Evolutionary conservation across 1,140 invertebrate species (phyloP).

Genomic region (Mylabris phalerata): DNA sequence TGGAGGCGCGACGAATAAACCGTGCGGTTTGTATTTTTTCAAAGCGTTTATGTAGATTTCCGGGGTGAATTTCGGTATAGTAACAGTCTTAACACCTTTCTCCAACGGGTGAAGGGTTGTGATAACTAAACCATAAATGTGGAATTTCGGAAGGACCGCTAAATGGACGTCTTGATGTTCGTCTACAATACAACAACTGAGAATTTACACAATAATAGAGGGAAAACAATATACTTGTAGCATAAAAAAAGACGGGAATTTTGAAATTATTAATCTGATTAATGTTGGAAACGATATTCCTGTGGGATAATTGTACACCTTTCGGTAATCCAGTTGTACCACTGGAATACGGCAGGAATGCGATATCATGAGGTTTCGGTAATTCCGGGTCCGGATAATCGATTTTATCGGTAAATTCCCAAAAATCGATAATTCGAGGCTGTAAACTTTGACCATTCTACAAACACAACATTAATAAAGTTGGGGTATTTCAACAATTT

Average conservation of each 20-base stretch:
- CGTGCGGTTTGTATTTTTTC: conserved; percentile 47
- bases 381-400: conserved; percentile 12
- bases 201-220: neutral
- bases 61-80: conserved; percentile 66
- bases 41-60: conserved; percentile 52
- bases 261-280: conserved; percentile 24
- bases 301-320: conserved; percentile 74
- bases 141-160: conserved; percentile 70
- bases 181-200: conserved; percentile 31
- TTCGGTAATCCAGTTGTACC: conserved; percentile 88
- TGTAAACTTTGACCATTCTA: conserved; percentile 13
- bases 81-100: conserved; percentile 58
- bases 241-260: conserved; percentile 12
- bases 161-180: conserved; percentile 50
- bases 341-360: conserved; percentile 38
- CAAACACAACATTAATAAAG: conserved; percentile 32
- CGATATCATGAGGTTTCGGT: conserved; percentile 10
- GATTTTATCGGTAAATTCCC: conserved; percentile 14
- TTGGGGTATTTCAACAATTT: neutral
- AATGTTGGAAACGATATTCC: conserved; percentile 51
- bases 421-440: conserved; percentile 17
- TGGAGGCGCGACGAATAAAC: conserved; percentile 53
- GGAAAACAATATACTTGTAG: conserved; percentile 14
- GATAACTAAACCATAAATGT: conserved; percentile 68
- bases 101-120: conserved; percentile 51